Evolutionary conservation across 2,888 invertebrate species (phyloP).

Genomic region (Caenorhabditis sulstoni): DNA sequence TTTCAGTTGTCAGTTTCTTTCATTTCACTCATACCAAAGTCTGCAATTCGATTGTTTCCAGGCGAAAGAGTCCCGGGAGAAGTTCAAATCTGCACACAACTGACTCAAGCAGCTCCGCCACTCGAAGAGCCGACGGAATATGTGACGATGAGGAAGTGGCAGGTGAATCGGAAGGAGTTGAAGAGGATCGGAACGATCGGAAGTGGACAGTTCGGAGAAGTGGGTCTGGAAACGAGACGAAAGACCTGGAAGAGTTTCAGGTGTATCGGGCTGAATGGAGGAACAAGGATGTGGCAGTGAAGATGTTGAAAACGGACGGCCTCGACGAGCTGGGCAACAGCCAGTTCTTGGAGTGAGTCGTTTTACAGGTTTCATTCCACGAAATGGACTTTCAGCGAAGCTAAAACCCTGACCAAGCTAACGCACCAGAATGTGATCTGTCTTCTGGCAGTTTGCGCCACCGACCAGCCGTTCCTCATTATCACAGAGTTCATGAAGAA

Average conservation of each 20-base stretch:
- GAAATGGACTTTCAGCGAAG: constrained; percentile 43
- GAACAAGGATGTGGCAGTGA: constrained; percentile 50
- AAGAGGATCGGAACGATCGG: constrained; percentile 39
- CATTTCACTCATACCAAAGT: not conserved
- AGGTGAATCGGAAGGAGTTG: constrained; percentile 45
- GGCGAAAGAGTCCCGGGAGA: constrained; percentile 33
- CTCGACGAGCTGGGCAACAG: constrained; percentile 28
- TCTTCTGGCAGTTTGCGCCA: constrained; percentile 52
- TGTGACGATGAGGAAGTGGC: constrained; percentile 42
- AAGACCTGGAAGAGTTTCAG: constrained; percentile 22
- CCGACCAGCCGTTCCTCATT: constrained; percentile 47
- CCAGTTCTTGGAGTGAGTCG: constrained; percentile 45
- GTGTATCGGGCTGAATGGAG: constrained; percentile 38
- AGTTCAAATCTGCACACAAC: constrained; percentile 46
- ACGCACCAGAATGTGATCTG: constrained; percentile 48
- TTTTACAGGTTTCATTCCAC: too few relatives aligned
- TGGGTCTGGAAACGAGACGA: not conserved
- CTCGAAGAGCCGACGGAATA: constrained; percentile 31
- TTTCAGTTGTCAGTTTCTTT: constrained; percentile 39
- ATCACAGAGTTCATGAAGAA: constrained; percentile 59
- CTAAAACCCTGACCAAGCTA: constrained; percentile 42
- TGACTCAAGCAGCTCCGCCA: constrained; percentile 56
- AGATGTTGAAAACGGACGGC: constrained; percentile 37
- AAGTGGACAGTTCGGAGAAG: constrained; percentile 56
- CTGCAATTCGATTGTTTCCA: not conserved